Conservation (phyloP, 2,797 vertebrate species). For the Chaetophractus vellerosus region DNA sequence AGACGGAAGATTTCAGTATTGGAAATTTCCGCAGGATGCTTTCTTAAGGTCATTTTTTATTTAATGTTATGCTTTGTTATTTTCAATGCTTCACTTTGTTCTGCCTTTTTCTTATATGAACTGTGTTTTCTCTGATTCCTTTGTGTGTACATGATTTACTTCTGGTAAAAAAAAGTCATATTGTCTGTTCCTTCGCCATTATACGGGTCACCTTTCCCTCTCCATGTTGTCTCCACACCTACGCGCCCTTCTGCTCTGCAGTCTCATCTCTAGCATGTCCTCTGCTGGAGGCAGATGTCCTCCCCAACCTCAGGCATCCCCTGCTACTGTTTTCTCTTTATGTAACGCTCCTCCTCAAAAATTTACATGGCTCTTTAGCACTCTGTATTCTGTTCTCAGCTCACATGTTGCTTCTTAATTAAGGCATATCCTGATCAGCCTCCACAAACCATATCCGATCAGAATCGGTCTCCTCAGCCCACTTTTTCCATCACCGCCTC, state of each 20-base stretch:
- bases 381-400: not conserved
- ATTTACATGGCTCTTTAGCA: not conserved
- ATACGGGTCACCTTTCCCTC: not conserved
- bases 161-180: not conserved
- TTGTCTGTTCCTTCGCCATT: too few relatives aligned
- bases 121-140: not conserved
- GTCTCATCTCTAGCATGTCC: not conserved
- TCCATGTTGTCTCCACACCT: not conserved
- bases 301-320: not conserved
- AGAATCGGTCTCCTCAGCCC: not conserved
- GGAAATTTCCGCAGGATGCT: not conserved
- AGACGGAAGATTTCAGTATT: constrained; percentile 25
- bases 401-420: not conserved
- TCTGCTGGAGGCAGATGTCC: accelerated
- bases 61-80: constrained; percentile 57
- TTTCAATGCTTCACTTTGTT: constrained; percentile 47
- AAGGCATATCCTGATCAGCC: not conserved
- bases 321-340: not conserved
- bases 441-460: too few relatives aligned
- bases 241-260: accelerated
- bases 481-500: too few relatives aligned
- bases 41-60: constrained; percentile 65
- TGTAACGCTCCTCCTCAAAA: not conserved
- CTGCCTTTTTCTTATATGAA: constrained; percentile 29
- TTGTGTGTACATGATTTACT: not conserved